These are phyloP conservation scores for Drosophila sp. DNA, from an alignment of 1,140 invertebrate species.

Conservation along the genomic window DNA sequence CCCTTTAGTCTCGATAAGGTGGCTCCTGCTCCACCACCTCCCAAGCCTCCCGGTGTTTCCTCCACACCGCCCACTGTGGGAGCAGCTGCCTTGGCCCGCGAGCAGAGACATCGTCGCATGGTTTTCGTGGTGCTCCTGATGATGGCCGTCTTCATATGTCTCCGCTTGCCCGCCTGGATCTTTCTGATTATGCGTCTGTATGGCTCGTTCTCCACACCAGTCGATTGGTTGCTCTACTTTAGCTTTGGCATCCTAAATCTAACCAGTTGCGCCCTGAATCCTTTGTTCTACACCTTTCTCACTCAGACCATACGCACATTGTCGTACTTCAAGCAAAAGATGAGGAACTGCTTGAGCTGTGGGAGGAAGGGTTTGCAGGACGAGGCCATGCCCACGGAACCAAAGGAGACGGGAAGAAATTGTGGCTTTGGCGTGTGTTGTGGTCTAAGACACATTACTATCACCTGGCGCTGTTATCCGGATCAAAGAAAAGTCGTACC, in stretches of 20 bases:
- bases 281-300: constrained; percentile 85
- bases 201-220: constrained; percentile 53
- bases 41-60: background rate
- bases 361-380: constrained; percentile 13
- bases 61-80: background rate
- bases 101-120: constrained; percentile 84
- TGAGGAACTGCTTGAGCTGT: constrained; percentile 33
- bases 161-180: constrained; percentile 84
- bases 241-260: constrained; percentile 83
- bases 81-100: constrained; percentile 47
- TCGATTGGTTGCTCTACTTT: constrained; percentile 84
- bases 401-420: background rate
- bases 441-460: constrained; percentile 40
- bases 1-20: constrained; percentile 30
- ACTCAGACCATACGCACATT: constrained; percentile 82
- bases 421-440: constrained; percentile 40
- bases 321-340: constrained; percentile 41
- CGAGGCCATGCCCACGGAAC: constrained; percentile 48
- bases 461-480: constrained; percentile 54
- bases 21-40: background rate
- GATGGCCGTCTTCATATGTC: constrained; percentile 84
- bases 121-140: constrained; percentile 84
- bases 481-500: background rate
- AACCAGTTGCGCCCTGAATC: constrained; percentile 84
- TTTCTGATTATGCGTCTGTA: constrained; percentile 83